Evolutionary conservation across 2,888 invertebrate species (phyloP).

Genomic region (Miltochrista miniata): DNA sequence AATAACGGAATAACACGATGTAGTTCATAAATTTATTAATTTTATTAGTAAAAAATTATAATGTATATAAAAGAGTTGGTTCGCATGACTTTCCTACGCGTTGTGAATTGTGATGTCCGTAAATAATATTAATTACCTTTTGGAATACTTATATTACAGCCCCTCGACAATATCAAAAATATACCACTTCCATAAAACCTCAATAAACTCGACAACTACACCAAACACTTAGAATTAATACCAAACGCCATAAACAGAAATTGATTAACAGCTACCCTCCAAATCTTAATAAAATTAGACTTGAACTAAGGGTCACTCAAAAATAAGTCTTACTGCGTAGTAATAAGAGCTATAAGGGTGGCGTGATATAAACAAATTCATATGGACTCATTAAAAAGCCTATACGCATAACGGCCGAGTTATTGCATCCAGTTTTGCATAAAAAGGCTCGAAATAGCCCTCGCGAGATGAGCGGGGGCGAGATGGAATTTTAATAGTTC

Average conservation of each 20-base stretch:
- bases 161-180: no score
- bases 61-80: no score
- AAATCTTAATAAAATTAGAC: conserved; percentile 38
- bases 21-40: no score
- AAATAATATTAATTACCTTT: no score
- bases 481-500: conserved; percentile 66
- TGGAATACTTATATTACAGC: no score
- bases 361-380: conserved; percentile 38
- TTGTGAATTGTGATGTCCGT: no score
- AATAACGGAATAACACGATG: no score
- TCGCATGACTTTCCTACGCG: no score
- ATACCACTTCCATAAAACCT: background rate
- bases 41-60: no score
- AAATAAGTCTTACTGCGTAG: conserved; percentile 24
- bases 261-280: conserved; percentile 23
- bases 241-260: conserved; percentile 28
- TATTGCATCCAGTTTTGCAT: conserved; percentile 73
- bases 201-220: conserved; percentile 11
- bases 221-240: conserved; percentile 27
- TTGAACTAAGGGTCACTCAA: conserved; percentile 9
- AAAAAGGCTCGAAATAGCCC: conserved; percentile 47
- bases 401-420: conserved; percentile 53
- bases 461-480: conserved; percentile 17
- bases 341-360: conserved; percentile 12
- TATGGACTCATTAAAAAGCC: conserved; percentile 59